These are phyloP conservation scores for Tribolium freemani DNA, from an alignment of 2,888 invertebrate genomes.

Conservation along the genomic window DNA sequence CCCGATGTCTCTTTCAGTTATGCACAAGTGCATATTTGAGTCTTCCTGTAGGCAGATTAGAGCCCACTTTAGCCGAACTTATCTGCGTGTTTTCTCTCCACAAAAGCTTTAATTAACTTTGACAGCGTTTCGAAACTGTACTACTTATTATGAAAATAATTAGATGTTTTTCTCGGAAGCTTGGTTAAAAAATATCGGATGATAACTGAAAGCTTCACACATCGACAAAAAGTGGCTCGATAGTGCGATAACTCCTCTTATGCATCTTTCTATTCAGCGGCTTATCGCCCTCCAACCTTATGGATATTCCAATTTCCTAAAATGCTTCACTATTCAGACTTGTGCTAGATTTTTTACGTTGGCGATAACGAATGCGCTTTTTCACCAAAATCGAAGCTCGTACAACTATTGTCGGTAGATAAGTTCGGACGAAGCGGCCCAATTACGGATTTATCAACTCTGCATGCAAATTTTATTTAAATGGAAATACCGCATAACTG, in stretches of 20 bases:
- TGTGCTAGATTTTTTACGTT: slow-evolving; percentile 45
- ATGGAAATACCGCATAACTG: slow-evolving; percentile 1
- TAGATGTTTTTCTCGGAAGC: slow-evolving; percentile 43
- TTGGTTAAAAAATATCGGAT: not conserved
- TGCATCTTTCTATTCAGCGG: slow-evolving; percentile 49
- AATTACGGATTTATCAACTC: not conserved
- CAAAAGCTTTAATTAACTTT: slow-evolving; percentile 46
- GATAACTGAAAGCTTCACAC: slow-evolving; percentile 17
- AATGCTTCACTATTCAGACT: slow-evolving; percentile 55
- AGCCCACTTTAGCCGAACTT: slow-evolving; percentile 1
- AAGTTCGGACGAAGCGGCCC: slow-evolving; percentile 14
- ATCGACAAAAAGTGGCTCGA: slow-evolving; percentile 37
- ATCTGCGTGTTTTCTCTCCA: slow-evolving; percentile 28
- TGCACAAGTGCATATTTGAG: slow-evolving; percentile 2
- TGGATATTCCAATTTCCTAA: slow-evolving; percentile 66
- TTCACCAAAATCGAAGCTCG: slow-evolving; percentile 9
- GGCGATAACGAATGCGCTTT: slow-evolving; percentile 37
- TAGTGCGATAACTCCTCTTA: slow-evolving; percentile 36
- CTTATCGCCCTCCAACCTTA: slow-evolving; percentile 61
- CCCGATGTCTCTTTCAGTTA: slow-evolving; percentile 7
- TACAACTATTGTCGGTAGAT: not conserved
- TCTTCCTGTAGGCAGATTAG: slow-evolving; percentile 4
- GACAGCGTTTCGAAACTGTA: slow-evolving; percentile 41
- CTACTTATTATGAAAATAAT: slow-evolving; percentile 46
- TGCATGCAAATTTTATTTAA: slow-evolving; percentile 23